Base-by-base conservation (phyloP, 2,888 invertebrate species). In the Eurytoma adleriae region DNA sequence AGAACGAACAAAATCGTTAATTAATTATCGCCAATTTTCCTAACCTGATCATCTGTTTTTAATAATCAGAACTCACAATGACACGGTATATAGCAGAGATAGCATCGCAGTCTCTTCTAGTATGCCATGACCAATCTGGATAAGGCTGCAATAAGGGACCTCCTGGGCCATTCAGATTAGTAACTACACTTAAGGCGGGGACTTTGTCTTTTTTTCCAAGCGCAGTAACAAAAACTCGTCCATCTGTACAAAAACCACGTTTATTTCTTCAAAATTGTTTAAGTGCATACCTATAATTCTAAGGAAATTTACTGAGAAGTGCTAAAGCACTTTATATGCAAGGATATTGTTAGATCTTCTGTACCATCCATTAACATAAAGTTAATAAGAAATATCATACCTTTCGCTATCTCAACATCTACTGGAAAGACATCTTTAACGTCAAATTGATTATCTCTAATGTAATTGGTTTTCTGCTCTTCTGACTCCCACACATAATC, bases 61-160 rank as follows among this genome's bases (percentile, higher is more conserved):
- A n/a, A n/a, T 52, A 13, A 13, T 59, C 10, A 4, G 54, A 3
- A 92, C 93, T 92, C 91, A 96, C 96, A 84, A 94, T 92, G 18
- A 94, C 91, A 87, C 96, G 92, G 86, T 94, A 96, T 1, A 95
- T 96, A 0, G 95, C 95, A 0, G 94, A 94, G 66, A 96, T 91
- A 18, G 94, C 93, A 52, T 93, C 91, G 85, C 95, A 95, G 78
- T 93, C 92, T 83, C 92, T 92, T 82, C 91, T 91, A 4, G 83
- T 52, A 83, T 95, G 93, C 93, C 93, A 93, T 12, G 89, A 87
- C 91, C 94, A 95, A 89, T 92, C 91, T 0, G 95, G 95, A 89
- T 94, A 95, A 0, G 93, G 93, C 52, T 86, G 85, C 69, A 95
- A 89, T 85, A 57, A 92, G 91, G 3, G 92, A 89, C 13, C 92